phyloP scores from a whole-genome alignment of 2,888 invertebrate species.

The Cheilosia vernalis region DNA sequence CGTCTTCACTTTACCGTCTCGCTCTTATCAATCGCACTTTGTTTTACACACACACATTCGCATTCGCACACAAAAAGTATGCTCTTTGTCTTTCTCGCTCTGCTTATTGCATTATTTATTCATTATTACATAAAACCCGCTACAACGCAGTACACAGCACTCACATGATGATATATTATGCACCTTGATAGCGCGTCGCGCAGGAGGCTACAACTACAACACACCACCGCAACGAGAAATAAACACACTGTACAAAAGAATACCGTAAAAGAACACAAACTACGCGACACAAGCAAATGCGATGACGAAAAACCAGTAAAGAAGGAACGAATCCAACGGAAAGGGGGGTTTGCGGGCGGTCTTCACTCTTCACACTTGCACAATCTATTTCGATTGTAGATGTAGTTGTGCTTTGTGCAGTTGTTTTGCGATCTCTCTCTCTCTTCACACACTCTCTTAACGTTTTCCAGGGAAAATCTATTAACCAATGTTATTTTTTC shows the following conservation, averaged over 20 bases:
- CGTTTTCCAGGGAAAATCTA: slow-evolving; percentile 3
- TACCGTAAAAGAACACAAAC: slow-evolving; percentile 67
- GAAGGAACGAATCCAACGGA: slow-evolving; percentile 1
- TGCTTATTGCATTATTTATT: slow-evolving; percentile 75
- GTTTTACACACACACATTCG: slow-evolving; percentile 19
- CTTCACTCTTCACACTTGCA: neutral
- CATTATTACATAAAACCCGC: slow-evolving; percentile 73
- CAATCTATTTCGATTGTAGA: slow-evolving; percentile 1
- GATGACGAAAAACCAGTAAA: neutral
- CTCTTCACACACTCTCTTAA: neutral
- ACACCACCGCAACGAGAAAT: slow-evolving; percentile 6
- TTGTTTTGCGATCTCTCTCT: slow-evolving; percentile 9
- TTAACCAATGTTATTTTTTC: slow-evolving; percentile 16
- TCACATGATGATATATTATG: slow-evolving; percentile 71
- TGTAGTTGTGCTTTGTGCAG: slow-evolving; percentile 36
- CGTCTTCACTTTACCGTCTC: neutral
- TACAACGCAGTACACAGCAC: slow-evolving; percentile 46
- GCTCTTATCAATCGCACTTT: slow-evolving; percentile 5
- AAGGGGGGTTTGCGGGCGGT: neutral
- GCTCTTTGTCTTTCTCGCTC: slow-evolving; percentile 65
- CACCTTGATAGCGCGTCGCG: slow-evolving; percentile 69
- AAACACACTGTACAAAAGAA: slow-evolving; percentile 65
- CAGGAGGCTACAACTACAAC: slow-evolving; percentile 37
- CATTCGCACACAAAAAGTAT: slow-evolving; percentile 33
- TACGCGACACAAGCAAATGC: slow-evolving; percentile 14